Conservation (phyloP, 2,113 vertebrate species). For the Lasiurus borealis region DNA sequence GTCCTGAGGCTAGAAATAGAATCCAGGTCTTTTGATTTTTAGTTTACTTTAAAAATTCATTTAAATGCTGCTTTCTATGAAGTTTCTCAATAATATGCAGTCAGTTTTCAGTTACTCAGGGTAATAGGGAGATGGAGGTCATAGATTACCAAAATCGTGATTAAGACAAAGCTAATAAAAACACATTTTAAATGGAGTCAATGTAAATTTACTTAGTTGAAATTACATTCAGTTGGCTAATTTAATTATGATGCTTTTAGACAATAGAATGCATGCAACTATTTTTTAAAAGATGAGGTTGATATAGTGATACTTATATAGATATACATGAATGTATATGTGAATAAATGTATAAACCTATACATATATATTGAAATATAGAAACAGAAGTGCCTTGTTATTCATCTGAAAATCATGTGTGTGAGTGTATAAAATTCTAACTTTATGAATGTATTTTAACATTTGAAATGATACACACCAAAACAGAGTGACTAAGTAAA, state of each 20-base stretch:
- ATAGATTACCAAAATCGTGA: slow-evolving; percentile 62
- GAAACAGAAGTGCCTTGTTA: not conserved
- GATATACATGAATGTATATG: not conserved
- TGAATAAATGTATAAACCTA: not conserved
- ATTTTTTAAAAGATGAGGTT: slow-evolving; percentile 35
- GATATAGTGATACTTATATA: not conserved
- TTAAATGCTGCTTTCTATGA: slow-evolving; percentile 46
- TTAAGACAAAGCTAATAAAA: slow-evolving; percentile 70
- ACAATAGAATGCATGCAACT: slow-evolving; percentile 35
- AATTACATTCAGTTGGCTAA: slow-evolving; percentile 66
- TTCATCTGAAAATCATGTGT: not conserved
- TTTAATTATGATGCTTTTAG: slow-evolving; percentile 62
- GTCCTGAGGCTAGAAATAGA: slow-evolving; percentile 9
- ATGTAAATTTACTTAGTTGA: slow-evolving; percentile 71
- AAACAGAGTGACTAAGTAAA: not conserved
- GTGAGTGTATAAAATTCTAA: not conserved
- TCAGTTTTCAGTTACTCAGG: slow-evolving; percentile 58
- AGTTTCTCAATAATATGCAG: slow-evolving; percentile 23
- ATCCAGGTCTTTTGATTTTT: slow-evolving; percentile 22
- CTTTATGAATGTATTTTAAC: not conserved
- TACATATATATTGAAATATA: not conserved
- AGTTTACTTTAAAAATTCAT: slow-evolving; percentile 56
- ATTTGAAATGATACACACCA: slow-evolving; percentile 14
- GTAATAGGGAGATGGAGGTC: slow-evolving; percentile 47
- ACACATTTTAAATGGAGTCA: slow-evolving; percentile 54